A percentile compares a stretch with the other conserved stretches of the same genome.
These are phyloP conservation scores for Clangula hyemalis DNA, from an alignment of 2,797 vertebrate species.

Conservation along the genomic window DNA sequence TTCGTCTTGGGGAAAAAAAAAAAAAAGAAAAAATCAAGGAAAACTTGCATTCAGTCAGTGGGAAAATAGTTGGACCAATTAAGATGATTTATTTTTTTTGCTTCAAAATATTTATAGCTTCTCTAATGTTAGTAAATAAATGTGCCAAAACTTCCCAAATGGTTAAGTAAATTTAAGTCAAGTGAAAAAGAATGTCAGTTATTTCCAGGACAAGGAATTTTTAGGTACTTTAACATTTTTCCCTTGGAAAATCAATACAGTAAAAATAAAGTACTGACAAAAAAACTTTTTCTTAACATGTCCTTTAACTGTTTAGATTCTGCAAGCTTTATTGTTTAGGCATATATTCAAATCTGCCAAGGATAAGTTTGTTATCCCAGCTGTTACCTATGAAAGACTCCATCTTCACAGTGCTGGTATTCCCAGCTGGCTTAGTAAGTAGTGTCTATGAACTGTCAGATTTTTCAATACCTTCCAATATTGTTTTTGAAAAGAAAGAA, in stretches of 20 bases:
- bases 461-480: background rate
- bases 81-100: background rate
- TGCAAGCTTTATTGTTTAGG: slow-evolving; percentile 62
- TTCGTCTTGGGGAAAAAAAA: background rate
- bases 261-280: background rate
- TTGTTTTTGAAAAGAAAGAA: background rate
- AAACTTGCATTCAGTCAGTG: background rate
- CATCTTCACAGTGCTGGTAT: slow-evolving; percentile 45
- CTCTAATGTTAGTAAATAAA: background rate
- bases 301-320: slow-evolving; percentile 23
- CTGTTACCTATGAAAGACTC: slow-evolving; percentile 13
- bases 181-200: background rate
- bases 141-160: background rate
- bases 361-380: background rate
- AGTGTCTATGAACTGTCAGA: background rate
- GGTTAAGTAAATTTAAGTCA: background rate
- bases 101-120: background rate
- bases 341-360: background rate
- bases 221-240: background rate
- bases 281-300: background rate
- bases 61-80: background rate
- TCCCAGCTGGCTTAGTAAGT: slow-evolving; percentile 70
- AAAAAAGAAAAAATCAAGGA: background rate
- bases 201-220: background rate
- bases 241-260: background rate